These are phyloP conservation scores for Scaptomyza caliginosa DNA, from an alignment of 2,888 invertebrate species.

Conservation along the genomic window DNA sequence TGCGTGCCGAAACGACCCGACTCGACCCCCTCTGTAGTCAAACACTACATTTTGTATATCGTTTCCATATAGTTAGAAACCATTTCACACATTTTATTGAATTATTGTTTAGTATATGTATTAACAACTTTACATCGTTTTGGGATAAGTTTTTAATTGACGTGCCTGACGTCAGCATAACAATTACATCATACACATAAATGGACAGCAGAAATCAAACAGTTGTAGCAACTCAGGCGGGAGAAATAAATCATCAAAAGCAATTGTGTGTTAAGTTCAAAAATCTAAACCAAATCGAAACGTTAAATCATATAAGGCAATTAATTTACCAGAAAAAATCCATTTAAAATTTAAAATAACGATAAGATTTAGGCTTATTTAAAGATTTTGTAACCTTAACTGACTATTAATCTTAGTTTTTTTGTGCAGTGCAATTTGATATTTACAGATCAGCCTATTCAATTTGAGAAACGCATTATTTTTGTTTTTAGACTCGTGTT, in stretches of 20 bases:
- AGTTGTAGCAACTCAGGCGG: conserved; percentile 4
- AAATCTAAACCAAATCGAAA: background rate
- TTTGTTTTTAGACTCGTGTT: conserved; percentile 43
- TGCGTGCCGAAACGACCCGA: conserved; percentile 15
- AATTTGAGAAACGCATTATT: conserved; percentile 68
- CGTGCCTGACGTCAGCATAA: conserved; percentile 70
- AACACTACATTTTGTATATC: conserved; percentile 11
- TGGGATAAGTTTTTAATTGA: conserved; percentile 42
- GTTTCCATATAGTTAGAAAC: conserved; percentile 32
- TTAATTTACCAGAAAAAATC: background rate
- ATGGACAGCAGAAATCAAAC: conserved; percentile 30
- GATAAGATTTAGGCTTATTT: background rate
- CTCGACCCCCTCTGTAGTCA: conserved; percentile 28
- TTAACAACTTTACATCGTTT: conserved; percentile 10
- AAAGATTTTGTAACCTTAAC: background rate
- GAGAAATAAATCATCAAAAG: conserved; percentile 23
- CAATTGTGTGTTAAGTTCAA: conserved; percentile 1
- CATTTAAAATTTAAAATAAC: background rate
- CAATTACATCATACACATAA: conserved; percentile 75
- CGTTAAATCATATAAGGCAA: background rate
- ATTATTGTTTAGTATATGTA: conserved; percentile 30
- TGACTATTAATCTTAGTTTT: background rate
- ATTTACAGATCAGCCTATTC: conserved; percentile 50
- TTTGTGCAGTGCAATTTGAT: conserved; percentile 48
- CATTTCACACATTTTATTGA: conserved; percentile 29